Percentiles rank a stretch among this genome's conserved stretches.
Conservation (phyloP, 1,140 invertebrate species). For the Sinella curviseta region DNA sequence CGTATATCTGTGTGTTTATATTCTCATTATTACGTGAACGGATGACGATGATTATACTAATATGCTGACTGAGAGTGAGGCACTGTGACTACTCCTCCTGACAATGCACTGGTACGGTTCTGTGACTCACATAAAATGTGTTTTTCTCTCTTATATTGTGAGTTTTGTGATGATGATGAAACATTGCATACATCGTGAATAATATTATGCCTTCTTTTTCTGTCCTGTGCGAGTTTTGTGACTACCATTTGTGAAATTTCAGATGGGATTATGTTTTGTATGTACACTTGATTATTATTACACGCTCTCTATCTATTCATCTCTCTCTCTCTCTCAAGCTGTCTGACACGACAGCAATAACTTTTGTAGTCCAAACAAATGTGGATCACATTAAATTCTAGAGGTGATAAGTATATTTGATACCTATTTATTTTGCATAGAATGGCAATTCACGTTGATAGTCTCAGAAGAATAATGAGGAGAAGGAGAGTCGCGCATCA, state of each 20-base stretch:
- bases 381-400: neutral
- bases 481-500: no score
- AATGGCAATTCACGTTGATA: neutral
- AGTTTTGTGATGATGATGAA: neutral
- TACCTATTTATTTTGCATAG: no score
- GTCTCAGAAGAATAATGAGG: no score
- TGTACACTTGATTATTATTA: neutral
- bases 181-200: neutral
- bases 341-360: no score
- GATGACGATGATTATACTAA: no score
- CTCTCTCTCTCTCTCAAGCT: no score
- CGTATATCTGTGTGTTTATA: neutral
- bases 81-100: neutral
- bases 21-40: neutral
- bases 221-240: neutral
- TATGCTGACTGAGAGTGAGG: no score
- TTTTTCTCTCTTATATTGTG: no score
- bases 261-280: neutral
- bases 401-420: no score
- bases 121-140: neutral
- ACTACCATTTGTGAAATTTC: conserved; percentile 3
- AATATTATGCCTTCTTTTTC: neutral
- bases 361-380: no score
- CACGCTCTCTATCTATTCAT: neutral
- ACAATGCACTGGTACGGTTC: neutral